Conservation (phyloP, 2,797 vertebrate genomes). For the Mergus octosetaceus region DNA sequence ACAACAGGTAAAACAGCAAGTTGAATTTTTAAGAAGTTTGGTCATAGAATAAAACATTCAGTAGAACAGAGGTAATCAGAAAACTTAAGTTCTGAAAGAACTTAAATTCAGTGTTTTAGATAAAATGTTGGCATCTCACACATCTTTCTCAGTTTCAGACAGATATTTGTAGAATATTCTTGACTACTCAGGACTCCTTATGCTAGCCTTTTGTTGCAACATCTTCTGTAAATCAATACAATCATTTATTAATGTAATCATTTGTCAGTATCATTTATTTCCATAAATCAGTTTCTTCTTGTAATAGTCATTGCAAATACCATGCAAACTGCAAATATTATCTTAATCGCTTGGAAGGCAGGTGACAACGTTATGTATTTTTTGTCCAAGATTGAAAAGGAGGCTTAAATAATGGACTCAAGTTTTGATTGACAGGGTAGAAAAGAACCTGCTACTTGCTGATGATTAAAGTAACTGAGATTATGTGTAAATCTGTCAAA, state of each 20-base stretch:
- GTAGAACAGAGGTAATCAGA: background rate
- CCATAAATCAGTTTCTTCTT: background rate
- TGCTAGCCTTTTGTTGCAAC: background rate
- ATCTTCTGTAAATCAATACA: background rate
- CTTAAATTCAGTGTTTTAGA: background rate
- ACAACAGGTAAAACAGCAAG: background rate
- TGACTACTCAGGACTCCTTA: background rate
- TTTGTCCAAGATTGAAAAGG: background rate
- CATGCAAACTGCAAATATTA: background rate
- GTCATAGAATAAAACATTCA: background rate
- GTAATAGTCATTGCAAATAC: background rate
- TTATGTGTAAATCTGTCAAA: background rate
- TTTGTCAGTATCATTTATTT: background rate
- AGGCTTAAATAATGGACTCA: background rate
- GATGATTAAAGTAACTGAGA: background rate
- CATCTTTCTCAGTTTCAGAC: background rate
- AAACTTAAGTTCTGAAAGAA: background rate
- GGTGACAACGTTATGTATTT: background rate
- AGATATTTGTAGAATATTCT: background rate
- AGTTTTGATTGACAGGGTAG: background rate
- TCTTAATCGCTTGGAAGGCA: background rate
- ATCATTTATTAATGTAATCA: background rate
- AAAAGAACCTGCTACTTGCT: background rate
- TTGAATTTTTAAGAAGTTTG: background rate
- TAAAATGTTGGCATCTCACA: background rate